Percentiles rank a stretch among this genome's conserved stretches.
Evolutionary conservation across 2,888 invertebrate genomes (phyloP).

Genomic region (Xestia c-nigrum): DNA sequence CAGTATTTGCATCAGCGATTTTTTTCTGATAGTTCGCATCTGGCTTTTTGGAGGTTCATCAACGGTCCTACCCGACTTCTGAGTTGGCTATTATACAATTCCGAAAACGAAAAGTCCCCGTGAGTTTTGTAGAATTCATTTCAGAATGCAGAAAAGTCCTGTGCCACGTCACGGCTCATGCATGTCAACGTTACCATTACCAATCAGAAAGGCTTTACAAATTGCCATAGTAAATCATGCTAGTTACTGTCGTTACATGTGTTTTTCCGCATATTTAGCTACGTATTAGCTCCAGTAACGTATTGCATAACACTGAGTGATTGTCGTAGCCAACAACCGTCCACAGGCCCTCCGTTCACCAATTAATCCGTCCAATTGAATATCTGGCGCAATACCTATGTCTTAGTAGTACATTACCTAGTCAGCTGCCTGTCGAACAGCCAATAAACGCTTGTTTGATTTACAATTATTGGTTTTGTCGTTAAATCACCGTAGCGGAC

Average conservation of each 20-base stretch:
- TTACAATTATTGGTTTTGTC: conserved; percentile 68
- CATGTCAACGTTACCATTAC: conserved; percentile 36
- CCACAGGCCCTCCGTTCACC: conserved; percentile 73
- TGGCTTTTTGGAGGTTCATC: background rate
- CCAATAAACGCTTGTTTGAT: conserved; percentile 66
- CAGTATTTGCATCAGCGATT: conserved; percentile 23
- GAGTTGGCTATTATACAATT: background rate
- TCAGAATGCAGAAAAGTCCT: conserved; percentile 13
- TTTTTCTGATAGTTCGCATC: background rate
- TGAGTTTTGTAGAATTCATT: background rate
- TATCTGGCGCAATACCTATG: conserved; percentile 77
- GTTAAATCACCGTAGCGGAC: conserved; percentile 54
- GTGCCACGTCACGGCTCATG: conserved; percentile 20
- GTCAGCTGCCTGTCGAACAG: conserved; percentile 48
- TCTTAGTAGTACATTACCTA: conserved; percentile 54
- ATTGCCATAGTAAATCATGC: conserved; percentile 52
- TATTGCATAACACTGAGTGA: conserved; percentile 54
- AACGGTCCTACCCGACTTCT: background rate
- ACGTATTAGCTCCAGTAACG: conserved; percentile 45
- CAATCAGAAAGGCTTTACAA: conserved; percentile 47
- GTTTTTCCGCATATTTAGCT: conserved; percentile 59
- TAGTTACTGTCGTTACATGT: conserved; percentile 37
- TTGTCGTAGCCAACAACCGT: conserved; percentile 56
- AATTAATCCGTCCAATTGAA: conserved; percentile 87
- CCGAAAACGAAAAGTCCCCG: background rate